These are phyloP conservation scores for Oxycera nigricornis DNA, from an alignment of 2,888 invertebrate species.

Conservation along the genomic window DNA sequence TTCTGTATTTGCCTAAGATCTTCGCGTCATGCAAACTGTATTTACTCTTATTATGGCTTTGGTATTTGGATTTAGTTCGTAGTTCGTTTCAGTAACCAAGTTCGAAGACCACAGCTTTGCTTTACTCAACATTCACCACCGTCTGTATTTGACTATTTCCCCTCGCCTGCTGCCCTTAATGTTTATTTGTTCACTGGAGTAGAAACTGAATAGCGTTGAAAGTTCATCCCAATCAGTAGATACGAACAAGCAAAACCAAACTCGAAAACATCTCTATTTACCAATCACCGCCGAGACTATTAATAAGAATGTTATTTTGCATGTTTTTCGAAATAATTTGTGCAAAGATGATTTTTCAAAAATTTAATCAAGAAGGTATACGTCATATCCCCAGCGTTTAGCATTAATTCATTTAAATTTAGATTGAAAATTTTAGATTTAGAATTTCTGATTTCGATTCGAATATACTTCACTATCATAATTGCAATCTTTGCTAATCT, in stretches of 20 bases:
- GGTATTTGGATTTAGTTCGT: conserved; percentile 43
- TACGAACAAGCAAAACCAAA: conserved; percentile 35
- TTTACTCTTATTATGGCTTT: conserved; percentile 46
- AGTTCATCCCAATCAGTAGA: conserved; percentile 11
- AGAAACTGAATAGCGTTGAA: background rate
- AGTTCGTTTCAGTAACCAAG: background rate
- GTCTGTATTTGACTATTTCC: background rate
- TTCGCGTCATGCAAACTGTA: conserved; percentile 19
- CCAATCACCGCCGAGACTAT: conserved; percentile 29
- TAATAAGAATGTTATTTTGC: conserved; percentile 23
- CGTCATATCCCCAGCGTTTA: conserved; percentile 42
- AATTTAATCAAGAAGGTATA: conserved; percentile 43
- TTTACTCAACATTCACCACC: background rate
- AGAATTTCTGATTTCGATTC: conserved; percentile 17
- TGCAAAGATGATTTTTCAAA: conserved; percentile 33
- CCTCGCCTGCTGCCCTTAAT: background rate
- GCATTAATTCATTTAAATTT: conserved; percentile 28
- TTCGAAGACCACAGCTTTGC: background rate
- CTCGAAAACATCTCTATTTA: conserved; percentile 9
- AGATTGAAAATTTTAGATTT: conserved; percentile 26
- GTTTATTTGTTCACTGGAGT: conserved; percentile 17
- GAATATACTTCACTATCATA: conserved; percentile 32
- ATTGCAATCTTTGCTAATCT: background rate
- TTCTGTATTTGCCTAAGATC: conserved; percentile 29
- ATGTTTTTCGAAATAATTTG: conserved; percentile 27